Percentiles rank a stretch among this genome's conserved stretches.
Conservation (phyloP, 2,113 vertebrate species). For the Ursus arctos region DNA sequence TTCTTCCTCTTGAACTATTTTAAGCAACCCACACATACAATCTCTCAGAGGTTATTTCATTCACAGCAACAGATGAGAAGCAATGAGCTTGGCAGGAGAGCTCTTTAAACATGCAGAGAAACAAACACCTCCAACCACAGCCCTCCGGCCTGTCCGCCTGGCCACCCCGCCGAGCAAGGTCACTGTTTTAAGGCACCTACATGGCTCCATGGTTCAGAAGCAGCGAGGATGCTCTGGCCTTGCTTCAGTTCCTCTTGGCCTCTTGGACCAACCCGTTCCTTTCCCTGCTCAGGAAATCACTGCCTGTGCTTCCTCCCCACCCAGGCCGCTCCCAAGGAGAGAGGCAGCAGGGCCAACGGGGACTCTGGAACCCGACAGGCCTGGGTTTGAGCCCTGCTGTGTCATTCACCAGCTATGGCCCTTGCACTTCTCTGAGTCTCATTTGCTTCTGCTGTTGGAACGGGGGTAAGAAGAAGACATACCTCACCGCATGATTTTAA, state of each 20-base stretch:
- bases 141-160: background rate
- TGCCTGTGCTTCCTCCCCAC: background rate
- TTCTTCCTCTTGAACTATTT: constrained; percentile 77
- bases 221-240: background rate
- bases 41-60: constrained; percentile 70
- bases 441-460: background rate
- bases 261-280: constrained; percentile 20
- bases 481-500: background rate
- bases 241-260: background rate
- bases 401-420: background rate
- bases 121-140: background rate
- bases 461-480: background rate
- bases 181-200: constrained; percentile 67
- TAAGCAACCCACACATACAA: constrained; percentile 65
- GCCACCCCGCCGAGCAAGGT: background rate
- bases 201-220: background rate
- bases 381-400: background rate
- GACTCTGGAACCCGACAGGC: background rate
- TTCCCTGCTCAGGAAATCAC: constrained; percentile 59
- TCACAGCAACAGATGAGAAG: constrained; percentile 56
- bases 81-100: background rate
- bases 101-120: constrained; percentile 44
- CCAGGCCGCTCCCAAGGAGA: background rate
- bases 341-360: background rate
- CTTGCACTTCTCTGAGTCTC: background rate